Conservation (phyloP, 2,113 vertebrate genomes). For the Egretta garzetta region DNA sequence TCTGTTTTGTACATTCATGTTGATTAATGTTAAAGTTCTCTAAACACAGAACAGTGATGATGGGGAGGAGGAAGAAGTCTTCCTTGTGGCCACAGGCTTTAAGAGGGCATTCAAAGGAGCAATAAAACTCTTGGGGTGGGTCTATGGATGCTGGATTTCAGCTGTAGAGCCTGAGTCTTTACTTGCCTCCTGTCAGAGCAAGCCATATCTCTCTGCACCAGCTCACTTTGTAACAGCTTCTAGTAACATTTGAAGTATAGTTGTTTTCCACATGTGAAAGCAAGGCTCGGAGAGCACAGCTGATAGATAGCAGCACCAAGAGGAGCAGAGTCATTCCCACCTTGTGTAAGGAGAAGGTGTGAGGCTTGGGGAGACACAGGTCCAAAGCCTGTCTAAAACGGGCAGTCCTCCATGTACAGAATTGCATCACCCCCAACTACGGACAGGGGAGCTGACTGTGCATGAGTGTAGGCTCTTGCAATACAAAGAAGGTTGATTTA, state of each 20-base stretch:
- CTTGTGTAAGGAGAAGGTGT: background rate
- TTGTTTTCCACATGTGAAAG: rapidly evolving
- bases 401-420: background rate
- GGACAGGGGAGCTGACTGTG: rapidly evolving
- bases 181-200: background rate
- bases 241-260: background rate
- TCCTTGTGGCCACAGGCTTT: background rate
- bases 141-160: background rate
- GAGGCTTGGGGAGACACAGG: background rate
- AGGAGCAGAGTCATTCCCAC: background rate
- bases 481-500: background rate
- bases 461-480: rapidly evolving
- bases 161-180: rapidly evolving
- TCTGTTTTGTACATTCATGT: background rate
- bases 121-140: background rate
- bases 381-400: background rate
- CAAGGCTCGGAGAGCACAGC: background rate
- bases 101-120: background rate
- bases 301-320: background rate
- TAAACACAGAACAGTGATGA: background rate
- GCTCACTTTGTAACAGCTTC: background rate
- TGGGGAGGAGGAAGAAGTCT: background rate
- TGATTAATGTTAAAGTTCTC: background rate
- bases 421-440: background rate
- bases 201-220: rapidly evolving